Evolutionary conservation across 1,140 invertebrate genomes (phyloP).

Genomic region (Prorops nasuta): DNA sequence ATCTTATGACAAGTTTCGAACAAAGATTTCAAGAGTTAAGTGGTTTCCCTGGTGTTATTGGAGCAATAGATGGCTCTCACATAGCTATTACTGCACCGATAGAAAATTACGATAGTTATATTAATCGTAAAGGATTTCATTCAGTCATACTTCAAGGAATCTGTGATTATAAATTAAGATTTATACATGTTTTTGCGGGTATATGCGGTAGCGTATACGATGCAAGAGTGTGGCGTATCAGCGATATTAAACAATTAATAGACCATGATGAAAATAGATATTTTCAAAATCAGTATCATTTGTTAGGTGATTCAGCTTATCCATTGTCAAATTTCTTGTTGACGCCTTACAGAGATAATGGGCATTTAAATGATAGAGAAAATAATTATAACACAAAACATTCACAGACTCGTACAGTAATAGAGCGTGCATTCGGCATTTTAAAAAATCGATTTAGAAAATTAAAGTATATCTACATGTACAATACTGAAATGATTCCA

Average conservation of each 20-base stretch:
- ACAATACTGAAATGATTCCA: conserved; percentile 2
- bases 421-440: not conserved
- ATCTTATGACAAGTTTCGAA: not conserved
- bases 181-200: conserved; percentile 9
- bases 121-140: conserved; percentile 10
- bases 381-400: not conserved
- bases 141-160: conserved; percentile 13
- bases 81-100: not conserved
- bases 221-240: conserved; percentile 7
- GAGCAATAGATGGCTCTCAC: not conserved
- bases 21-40: not conserved
- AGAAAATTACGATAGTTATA: conserved; percentile 4
- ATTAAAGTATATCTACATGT: not conserved
- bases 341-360: no score
- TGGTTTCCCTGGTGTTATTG: conserved; percentile 1
- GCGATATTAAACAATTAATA: conserved; percentile 2
- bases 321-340: no score
- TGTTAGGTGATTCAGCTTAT: conserved; percentile 8
- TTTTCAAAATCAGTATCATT: conserved; percentile 8
- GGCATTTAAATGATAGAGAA: conserved; percentile 5
- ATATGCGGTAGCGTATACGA: conserved; percentile 6
- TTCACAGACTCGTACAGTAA: not conserved
- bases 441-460: not conserved
- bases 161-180: conserved; percentile 6
- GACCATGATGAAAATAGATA: conserved; percentile 8